Evolutionary conservation across 2,797 vertebrate genomes (phyloP).

Genomic region (Loris lydekkerianus): DNA sequence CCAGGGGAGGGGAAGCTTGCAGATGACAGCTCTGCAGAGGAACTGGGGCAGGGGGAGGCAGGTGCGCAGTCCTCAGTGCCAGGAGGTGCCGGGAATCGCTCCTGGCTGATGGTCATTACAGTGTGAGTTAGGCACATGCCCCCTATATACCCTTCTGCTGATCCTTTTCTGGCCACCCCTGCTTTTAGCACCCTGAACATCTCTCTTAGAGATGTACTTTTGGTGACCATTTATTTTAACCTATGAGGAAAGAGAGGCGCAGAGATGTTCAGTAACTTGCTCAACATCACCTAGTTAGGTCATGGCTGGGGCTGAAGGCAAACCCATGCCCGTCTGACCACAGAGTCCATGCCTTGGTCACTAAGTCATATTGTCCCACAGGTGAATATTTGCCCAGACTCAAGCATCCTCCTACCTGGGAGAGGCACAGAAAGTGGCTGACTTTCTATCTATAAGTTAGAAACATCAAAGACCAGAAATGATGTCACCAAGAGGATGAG

Average conservation of each 20-base stretch:
- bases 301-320: background rate
- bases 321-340: background rate
- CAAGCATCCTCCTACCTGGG: background rate
- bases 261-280: background rate
- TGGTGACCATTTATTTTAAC: background rate
- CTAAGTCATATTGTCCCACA: background rate
- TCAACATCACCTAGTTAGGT: background rate
- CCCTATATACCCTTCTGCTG: background rate
- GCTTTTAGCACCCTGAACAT: accelerated
- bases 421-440: background rate
- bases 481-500: background rate
- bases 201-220: background rate
- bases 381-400: background rate
- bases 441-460: background rate
- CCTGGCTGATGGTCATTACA: too few relatives aligned
- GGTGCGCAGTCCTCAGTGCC: background rate
- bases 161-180: background rate
- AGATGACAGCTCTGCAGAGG: background rate
- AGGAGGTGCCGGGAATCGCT: background rate
- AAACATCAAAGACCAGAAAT: background rate
- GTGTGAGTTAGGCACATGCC: too few relatives aligned
- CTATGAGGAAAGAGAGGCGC: background rate
- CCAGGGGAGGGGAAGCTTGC: background rate
- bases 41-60: background rate
- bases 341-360: background rate